Evolutionary conservation across 2,113 vertebrate genomes (phyloP).

Genomic region (Stercorarius parasiticus): DNA sequence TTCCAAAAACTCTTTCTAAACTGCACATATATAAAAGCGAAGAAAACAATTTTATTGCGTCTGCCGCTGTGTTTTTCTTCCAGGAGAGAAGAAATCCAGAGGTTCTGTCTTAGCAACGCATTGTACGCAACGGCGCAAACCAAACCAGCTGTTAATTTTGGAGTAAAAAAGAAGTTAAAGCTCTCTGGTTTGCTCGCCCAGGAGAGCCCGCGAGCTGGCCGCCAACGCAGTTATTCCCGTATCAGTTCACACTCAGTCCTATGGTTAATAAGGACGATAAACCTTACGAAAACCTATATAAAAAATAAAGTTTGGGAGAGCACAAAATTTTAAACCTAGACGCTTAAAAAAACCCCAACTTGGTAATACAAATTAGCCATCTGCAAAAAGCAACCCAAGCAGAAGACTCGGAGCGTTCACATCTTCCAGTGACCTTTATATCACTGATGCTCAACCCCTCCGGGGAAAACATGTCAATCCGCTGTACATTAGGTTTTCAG

Average conservation of each 20-base stretch:
- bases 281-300: not conserved
- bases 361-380: not conserved
- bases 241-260: not conserved
- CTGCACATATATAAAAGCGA: not conserved
- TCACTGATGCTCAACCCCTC: not conserved
- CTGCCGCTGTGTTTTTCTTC: not conserved
- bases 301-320: not conserved
- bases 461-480: not conserved
- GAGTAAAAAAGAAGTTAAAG: not conserved
- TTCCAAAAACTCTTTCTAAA: not conserved
- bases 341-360: not conserved
- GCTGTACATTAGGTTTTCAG: not conserved
- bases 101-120: not conserved
- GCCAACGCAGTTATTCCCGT: not conserved
- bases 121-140: not conserved
- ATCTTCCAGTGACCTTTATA: not conserved
- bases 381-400: not conserved
- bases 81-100: not conserved
- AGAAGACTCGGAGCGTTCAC: not conserved
- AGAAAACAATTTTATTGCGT: not conserved
- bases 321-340: not conserved
- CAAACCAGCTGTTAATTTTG: not conserved
- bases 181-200: accelerated
- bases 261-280: accelerated
- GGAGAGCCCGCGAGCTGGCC: not conserved